These are phyloP conservation scores for Lasioglossum marginatum DNA, from an alignment of 2,888 invertebrate species.

Conservation along the genomic window DNA sequence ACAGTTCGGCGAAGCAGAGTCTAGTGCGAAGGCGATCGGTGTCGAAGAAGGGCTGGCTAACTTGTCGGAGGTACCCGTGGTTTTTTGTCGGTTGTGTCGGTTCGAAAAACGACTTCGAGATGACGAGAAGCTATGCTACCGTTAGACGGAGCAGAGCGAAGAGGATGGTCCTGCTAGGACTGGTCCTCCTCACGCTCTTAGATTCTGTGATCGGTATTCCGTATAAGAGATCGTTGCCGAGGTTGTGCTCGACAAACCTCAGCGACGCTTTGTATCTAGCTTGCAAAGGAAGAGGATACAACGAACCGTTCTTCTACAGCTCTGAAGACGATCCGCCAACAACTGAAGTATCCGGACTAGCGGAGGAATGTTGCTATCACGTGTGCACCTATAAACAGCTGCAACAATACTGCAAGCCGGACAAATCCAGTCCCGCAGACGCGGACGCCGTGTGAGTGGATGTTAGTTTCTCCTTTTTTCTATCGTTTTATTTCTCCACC, in stretches of 20 bases:
- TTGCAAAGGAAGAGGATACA: slow-evolving; percentile 79
- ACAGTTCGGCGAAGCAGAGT: neutral
- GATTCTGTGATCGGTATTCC: slow-evolving; percentile 53
- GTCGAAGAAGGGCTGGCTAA: neutral
- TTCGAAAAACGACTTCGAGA: neutral
- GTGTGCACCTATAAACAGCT: slow-evolving; percentile 77
- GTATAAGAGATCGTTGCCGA: slow-evolving; percentile 57
- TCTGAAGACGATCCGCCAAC: slow-evolving; percentile 68
- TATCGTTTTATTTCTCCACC: slow-evolving; percentile 29
- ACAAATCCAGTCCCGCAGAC: slow-evolving; percentile 48
- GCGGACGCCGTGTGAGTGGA: slow-evolving; percentile 74
- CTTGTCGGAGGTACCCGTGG: neutral
- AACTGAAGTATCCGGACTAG: slow-evolving; percentile 75
- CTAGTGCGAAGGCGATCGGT: neutral
- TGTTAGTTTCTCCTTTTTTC: slow-evolving; percentile 68
- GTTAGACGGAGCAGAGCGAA: slow-evolving; percentile 19
- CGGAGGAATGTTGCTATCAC: slow-evolving; percentile 81
- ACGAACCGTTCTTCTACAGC: slow-evolving; percentile 78
- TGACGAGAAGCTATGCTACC: slow-evolving; percentile 30
- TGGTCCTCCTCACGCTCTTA: slow-evolving; percentile 61
- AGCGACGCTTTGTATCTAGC: slow-evolving; percentile 80
- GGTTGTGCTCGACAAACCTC: slow-evolving; percentile 79
- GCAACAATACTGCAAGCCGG: slow-evolving; percentile 80
- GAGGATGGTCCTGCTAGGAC: slow-evolving; percentile 49
- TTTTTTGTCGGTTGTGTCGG: neutral